These are phyloP conservation scores for Etheostoma cragini DNA, from an alignment of 2,113 vertebrate genomes.

Conservation along the genomic window DNA sequence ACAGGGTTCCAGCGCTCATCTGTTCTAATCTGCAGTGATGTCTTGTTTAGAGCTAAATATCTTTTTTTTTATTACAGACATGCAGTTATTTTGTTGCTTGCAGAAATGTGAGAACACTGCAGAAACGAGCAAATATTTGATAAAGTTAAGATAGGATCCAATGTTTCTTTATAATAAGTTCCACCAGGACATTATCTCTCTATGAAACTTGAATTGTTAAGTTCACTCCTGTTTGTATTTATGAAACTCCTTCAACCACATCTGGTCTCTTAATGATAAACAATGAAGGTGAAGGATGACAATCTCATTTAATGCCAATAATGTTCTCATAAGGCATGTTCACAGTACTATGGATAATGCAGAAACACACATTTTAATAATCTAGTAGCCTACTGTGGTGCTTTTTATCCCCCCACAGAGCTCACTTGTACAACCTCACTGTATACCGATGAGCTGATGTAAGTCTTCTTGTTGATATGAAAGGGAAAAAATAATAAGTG, in stretches of 20 bases:
- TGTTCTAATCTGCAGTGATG: slow-evolving; percentile 21
- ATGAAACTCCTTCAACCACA: slow-evolving; percentile 29
- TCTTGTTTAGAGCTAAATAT: slow-evolving; percentile 38
- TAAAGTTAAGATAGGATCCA: slow-evolving; percentile 34
- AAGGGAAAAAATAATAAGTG: slow-evolving; percentile 36
- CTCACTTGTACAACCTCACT: slow-evolving; percentile 21
- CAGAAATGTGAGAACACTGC: slow-evolving; percentile 5
- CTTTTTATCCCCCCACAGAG: slow-evolving; percentile 17
- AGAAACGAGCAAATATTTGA: slow-evolving; percentile 51
- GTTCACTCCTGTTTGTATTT: slow-evolving; percentile 40
- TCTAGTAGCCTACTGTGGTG: slow-evolving; percentile 20
- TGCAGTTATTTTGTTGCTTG: slow-evolving; percentile 12
- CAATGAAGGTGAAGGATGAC: slow-evolving; percentile 33
- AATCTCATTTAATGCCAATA: slow-evolving; percentile 46
- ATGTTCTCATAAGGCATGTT: slow-evolving; percentile 49
- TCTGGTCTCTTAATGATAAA: slow-evolving; percentile 38
- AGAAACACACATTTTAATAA: slow-evolving; percentile 54
- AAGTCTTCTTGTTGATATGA: slow-evolving; percentile 25
- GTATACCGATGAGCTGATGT: slow-evolving; percentile 49
- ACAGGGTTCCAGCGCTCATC: slow-evolving; percentile 29
- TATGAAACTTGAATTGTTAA: slow-evolving; percentile 28
- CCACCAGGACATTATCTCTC: slow-evolving; percentile 22
- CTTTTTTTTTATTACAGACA: slow-evolving; percentile 13
- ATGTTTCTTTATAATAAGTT: slow-evolving; percentile 3
- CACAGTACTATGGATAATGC: slow-evolving; percentile 40